phyloP scores from a whole-genome alignment of 2,888 invertebrate species.

The Mantis religiosa region DNA sequence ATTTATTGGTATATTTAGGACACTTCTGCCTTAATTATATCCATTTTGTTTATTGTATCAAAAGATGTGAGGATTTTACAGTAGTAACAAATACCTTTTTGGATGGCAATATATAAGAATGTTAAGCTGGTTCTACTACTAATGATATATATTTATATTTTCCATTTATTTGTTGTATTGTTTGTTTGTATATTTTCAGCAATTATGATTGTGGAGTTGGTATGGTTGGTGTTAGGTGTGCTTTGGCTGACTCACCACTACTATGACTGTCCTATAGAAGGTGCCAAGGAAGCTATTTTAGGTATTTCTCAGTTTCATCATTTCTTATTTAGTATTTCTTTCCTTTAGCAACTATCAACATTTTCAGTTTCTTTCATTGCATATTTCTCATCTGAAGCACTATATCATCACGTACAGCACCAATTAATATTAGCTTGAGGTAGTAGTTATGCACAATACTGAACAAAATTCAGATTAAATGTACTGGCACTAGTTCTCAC shows the following conservation, averaged over 20 bases:
- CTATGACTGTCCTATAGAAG: constrained; percentile 60
- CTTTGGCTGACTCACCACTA: constrained; percentile 68
- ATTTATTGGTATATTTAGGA: too few relatives aligned
- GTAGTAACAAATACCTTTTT: too few relatives aligned
- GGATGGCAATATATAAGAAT: constrained; percentile 27
- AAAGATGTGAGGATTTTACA: too few relatives aligned
- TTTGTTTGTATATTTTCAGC: constrained; percentile 50
- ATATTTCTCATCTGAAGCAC: too few relatives aligned
- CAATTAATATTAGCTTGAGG: too few relatives aligned
- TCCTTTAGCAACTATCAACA: not conserved
- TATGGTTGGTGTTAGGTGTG: constrained; percentile 69
- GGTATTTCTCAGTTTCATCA: constrained; percentile 47
- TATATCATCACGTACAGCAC: too few relatives aligned
- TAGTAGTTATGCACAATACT: too few relatives aligned
- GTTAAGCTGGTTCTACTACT: constrained; percentile 34
- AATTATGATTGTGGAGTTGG: constrained; percentile 67
- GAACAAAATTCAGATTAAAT: too few relatives aligned
- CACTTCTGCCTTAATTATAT: too few relatives aligned
- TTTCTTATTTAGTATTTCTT: not conserved
- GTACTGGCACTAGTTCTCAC: too few relatives aligned
- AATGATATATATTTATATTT: constrained; percentile 17
- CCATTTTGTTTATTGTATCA: too few relatives aligned
- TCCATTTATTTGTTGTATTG: too few relatives aligned
- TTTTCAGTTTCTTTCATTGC: not conserved
- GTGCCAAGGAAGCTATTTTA: constrained; percentile 68